Base-by-base conservation (phyloP, 2,888 invertebrate genomes). In the Pegoplata infirma region DNA sequence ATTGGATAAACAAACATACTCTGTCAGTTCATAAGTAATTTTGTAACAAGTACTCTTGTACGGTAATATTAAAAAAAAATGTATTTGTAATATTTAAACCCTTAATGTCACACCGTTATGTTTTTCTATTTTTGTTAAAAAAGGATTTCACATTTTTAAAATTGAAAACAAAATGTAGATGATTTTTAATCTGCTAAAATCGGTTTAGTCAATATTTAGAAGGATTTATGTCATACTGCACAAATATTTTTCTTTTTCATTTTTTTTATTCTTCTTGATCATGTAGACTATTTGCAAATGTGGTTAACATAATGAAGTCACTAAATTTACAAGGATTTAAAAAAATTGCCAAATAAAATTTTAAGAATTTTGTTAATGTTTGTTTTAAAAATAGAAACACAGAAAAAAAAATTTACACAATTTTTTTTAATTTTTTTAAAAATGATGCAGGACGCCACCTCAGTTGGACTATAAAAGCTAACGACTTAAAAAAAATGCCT, bases 161-260 rank as follows among this genome's bases (percentile, higher is more conserved):
- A 8, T 7, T 21, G 17, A 67, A 61, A 66, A 80, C n/a, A n/a
- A n/a, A n/a, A n/a, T n/a, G 47, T 83, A 83, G 83, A 83, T 83
- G 84, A 87, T 85, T 84, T 85, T 86, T 89, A 89, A 89, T 86
- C 89, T 88, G 87, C 83, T 87, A 84, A 86, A 85, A 88, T 86
- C 88, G 85, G 84, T 88, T 89, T 86, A 89, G 89, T 88, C 88
- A 89, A 89, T 85, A 89, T 89, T 89, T 89, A 88, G 61, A 86
- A 83, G 87, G 89, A 88, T 89, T 89, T 89, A 80, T 85, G 89
- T 88, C 89, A 88, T 82, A 83, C 83, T 61, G 12, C 28, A 78
- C 73, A 80, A 81, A 74, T 74, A 75, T 75, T 75, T n/a, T 79
- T 75, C 40, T 53, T 71, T 56, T 75, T 59, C n/a, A 47, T 49